These are phyloP conservation scores for Apodemus agrarius DNA, from an alignment of 2,797 vertebrate genomes.

Conservation along the genomic window DNA sequence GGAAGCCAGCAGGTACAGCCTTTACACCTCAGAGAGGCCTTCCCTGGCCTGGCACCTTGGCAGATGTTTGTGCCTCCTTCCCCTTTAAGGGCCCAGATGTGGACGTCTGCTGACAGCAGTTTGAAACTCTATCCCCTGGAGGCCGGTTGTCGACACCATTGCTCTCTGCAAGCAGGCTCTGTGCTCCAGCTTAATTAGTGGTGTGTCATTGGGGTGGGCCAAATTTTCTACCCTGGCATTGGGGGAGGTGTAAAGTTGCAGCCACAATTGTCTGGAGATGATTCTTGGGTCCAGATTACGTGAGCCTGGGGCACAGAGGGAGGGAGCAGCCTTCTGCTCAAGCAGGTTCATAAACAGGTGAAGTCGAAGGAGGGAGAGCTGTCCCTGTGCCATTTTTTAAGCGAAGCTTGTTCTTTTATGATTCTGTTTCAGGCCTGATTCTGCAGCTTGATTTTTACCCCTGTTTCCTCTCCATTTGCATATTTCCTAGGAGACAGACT, in stretches of 20 bases:
- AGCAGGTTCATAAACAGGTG: not conserved
- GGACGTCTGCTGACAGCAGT: constrained; percentile 34
- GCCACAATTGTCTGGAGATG: constrained; percentile 61
- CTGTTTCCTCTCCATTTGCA: not conserved
- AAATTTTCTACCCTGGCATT: not conserved
- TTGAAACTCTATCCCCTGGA: constrained; percentile 58
- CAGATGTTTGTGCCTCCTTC: not conserved
- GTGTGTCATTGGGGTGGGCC: constrained; percentile 48
- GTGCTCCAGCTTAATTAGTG: constrained; percentile 52
- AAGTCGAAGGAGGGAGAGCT: not conserved
- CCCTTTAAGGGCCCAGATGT: constrained; percentile 60
- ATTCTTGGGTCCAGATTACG: not conserved
- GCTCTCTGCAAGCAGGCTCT: constrained; percentile 18
- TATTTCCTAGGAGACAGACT: constrained; percentile 63
- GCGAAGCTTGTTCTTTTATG: not conserved
- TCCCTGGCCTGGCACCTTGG: not conserved
- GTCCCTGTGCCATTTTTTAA: not conserved
- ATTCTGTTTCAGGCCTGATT: not conserved
- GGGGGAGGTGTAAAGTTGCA: constrained; percentile 55
- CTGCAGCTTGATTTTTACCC: not conserved
- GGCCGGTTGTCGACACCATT: constrained; percentile 33
- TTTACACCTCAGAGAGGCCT: not conserved
- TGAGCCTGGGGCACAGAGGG: not conserved
- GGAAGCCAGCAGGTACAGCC: not conserved
- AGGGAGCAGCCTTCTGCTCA: not conserved